Conservation (phyloP, 2,113 vertebrate genomes). For the Arvicanthis niloticus region DNA sequence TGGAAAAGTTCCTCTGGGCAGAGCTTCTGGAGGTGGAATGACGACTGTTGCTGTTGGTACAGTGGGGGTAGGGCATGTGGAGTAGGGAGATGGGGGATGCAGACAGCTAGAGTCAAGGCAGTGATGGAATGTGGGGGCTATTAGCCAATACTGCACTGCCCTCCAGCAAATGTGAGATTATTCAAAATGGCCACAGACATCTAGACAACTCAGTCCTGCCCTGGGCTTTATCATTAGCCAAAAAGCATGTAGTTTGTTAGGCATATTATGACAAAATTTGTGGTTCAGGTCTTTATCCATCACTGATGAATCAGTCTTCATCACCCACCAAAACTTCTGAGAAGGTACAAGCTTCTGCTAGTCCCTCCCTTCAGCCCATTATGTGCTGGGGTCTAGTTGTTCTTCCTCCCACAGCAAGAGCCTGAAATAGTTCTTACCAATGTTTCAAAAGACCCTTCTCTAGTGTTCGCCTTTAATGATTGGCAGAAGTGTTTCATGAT, state of each 20-base stretch:
- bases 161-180: slow-evolving; percentile 23
- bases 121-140: background rate
- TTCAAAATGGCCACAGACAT: slow-evolving; percentile 15
- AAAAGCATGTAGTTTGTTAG: background rate
- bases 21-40: slow-evolving; percentile 44
- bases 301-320: background rate
- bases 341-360: background rate
- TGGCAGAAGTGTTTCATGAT: no score
- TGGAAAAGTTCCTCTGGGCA: slow-evolving; percentile 14
- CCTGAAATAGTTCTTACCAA: slow-evolving; percentile 2
- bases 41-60: background rate
- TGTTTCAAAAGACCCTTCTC: background rate
- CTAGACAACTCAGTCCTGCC: background rate
- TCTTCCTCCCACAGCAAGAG: slow-evolving; percentile 12
- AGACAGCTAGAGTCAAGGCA: background rate
- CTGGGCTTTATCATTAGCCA: background rate
- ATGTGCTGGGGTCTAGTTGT: background rate
- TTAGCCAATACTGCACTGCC: background rate
- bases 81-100: background rate
- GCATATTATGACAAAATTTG: background rate
- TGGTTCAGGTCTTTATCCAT: background rate
- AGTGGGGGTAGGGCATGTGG: background rate
- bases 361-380: background rate
- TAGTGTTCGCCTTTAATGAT: background rate
- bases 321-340: slow-evolving; percentile 29